Conservation (phyloP, 2,797 vertebrate genomes). For the Coregonus ussuriensis region DNA sequence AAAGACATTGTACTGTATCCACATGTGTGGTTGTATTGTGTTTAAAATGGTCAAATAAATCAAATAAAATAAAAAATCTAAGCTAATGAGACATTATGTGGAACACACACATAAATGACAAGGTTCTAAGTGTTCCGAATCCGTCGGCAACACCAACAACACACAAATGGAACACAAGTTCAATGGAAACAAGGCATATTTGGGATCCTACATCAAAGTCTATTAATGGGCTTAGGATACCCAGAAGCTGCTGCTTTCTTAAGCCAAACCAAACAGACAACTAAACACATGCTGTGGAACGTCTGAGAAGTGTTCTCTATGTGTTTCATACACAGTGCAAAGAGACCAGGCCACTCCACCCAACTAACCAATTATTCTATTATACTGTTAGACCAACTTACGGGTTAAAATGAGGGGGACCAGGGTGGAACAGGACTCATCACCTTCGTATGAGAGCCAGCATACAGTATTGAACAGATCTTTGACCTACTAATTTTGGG, state of each 20-base stretch:
- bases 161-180: constrained; percentile 77
- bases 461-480: background rate
- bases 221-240: constrained; percentile 82
- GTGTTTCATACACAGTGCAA: constrained; percentile 45
- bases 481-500: constrained; percentile 26
- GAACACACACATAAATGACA: constrained; percentile 81
- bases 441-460: background rate
- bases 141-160: constrained; percentile 72
- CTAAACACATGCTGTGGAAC: constrained; percentile 80
- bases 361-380: background rate
- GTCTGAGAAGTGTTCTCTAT: constrained; percentile 75
- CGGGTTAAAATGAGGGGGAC: constrained; percentile 1
- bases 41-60: background rate
- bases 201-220: constrained; percentile 81
- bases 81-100: constrained; percentile 77
- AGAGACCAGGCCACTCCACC: background rate
- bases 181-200: constrained; percentile 83
- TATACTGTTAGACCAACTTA: background rate
- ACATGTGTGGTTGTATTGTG: constrained; percentile 64
- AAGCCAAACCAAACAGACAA: constrained; percentile 89
- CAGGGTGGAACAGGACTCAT: constrained; percentile 16
- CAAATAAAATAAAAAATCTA: constrained; percentile 52
- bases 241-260: constrained; percentile 82
- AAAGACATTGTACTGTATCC: too few species aligned
- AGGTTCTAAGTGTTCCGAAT: constrained; percentile 65